These are phyloP conservation scores for Brachionus calyciflorus DNA, from an alignment of 1,140 invertebrate species.

Conservation along the genomic window DNA sequence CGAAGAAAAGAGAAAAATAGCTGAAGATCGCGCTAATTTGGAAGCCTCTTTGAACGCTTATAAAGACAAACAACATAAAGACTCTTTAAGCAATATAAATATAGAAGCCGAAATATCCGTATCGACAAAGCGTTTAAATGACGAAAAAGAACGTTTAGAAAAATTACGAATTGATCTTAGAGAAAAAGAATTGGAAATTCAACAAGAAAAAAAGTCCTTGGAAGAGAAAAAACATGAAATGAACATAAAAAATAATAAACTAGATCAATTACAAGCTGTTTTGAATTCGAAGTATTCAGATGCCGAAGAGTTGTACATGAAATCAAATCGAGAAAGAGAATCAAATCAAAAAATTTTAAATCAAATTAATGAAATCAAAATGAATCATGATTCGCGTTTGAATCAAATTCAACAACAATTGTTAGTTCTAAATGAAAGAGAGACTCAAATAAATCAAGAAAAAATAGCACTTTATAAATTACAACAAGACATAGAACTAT, in stretches of 20 bases:
- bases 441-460: slow-evolving; percentile 37
- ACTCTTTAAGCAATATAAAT: slow-evolving; percentile 33
- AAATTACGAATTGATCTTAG: slow-evolving; percentile 8
- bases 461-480: slow-evolving; percentile 22
- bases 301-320: slow-evolving; percentile 16
- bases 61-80: slow-evolving; percentile 42
- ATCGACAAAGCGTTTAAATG: background rate
- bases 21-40: slow-evolving; percentile 22
- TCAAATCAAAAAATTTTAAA: slow-evolving; percentile 11
- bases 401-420: slow-evolving; percentile 46
- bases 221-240: slow-evolving; percentile 28
- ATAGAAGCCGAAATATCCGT: slow-evolving; percentile 28
- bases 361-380: slow-evolving; percentile 36
- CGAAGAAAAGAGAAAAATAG: slow-evolving; percentile 43
- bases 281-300: slow-evolving; percentile 39
- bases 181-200: slow-evolving; percentile 36
- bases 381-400: slow-evolving; percentile 19
- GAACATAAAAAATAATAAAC: background rate
- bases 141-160: slow-evolving; percentile 19
- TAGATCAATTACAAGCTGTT: slow-evolving; percentile 20
- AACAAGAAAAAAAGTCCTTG: slow-evolving; percentile 11
- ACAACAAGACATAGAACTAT: slow-evolving; percentile 27
- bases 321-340: slow-evolving; percentile 42
- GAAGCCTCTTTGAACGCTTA: slow-evolving; percentile 35
- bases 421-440: slow-evolving; percentile 26